A percentile compares a stretch with the other conserved stretches of the same genome.
Evolutionary conservation across 2,797 vertebrate species (phyloP).

Genomic region (Uromys caudimaculatus): DNA sequence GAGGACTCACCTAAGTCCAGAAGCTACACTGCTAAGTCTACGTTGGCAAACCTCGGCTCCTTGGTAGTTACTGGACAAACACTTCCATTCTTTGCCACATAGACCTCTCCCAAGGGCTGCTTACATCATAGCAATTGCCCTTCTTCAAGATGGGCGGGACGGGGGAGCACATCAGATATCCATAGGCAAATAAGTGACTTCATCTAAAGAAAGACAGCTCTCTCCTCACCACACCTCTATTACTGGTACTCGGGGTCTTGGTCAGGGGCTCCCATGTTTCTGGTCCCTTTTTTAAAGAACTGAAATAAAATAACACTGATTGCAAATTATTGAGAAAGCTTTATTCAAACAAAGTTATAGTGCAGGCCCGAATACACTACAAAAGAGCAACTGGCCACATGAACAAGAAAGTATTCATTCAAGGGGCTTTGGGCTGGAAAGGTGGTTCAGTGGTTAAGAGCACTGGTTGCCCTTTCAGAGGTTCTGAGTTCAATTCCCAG

Average conservation of each 20-base stretch:
- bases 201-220: background rate
- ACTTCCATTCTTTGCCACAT: background rate
- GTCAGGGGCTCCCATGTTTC: background rate
- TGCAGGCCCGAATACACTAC: background rate
- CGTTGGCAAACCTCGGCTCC: background rate
- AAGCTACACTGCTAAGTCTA: background rate
- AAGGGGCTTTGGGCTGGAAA: too few species aligned
- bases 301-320: background rate
- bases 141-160: background rate
- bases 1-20: background rate
- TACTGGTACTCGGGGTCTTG: too few species aligned
- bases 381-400: background rate
- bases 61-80: background rate
- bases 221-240: background rate
- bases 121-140: background rate
- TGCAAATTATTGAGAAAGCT: background rate
- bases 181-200: background rate
- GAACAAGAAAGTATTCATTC: background rate
- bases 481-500: too few species aligned
- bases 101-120: background rate
- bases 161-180: background rate
- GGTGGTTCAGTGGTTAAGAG: too few species aligned
- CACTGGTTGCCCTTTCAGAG: too few species aligned
- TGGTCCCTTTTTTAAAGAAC: background rate
- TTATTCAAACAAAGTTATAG: background rate